phyloP scores from a whole-genome alignment of 2,888 invertebrate species.

The Drosophila bunnanda region DNA sequence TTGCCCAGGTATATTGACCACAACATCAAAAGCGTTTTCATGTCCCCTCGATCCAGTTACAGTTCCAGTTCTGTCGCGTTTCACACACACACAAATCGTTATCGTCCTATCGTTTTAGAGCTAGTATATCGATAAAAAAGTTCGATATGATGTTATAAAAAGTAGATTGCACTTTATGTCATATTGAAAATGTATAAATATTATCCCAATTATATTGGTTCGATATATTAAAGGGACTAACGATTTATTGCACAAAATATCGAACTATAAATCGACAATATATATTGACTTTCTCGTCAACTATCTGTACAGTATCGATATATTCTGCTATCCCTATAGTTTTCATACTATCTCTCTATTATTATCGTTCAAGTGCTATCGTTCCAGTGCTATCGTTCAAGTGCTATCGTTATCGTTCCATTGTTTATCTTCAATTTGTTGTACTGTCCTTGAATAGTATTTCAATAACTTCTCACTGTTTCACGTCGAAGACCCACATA shows the following conservation, averaged over 20 bases:
- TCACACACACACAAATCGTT: slow-evolving; percentile 23
- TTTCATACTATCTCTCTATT: not conserved
- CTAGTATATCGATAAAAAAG: not conserved
- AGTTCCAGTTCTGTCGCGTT: slow-evolving; percentile 22
- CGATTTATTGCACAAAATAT: not conserved
- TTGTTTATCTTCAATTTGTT: slow-evolving; percentile 5
- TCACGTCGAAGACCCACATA: slow-evolving; percentile 36
- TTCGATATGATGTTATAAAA: not conserved
- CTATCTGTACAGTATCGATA: not conserved
- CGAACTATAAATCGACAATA: not conserved
- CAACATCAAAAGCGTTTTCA: slow-evolving; percentile 20
- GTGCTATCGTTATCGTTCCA: slow-evolving; percentile 15
- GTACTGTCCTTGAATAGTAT: not conserved
- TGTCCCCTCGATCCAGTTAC: slow-evolving; percentile 6
- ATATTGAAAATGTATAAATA: not conserved
- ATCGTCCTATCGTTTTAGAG: slow-evolving; percentile 16
- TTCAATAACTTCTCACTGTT: not conserved
- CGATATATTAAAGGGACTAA: not conserved
- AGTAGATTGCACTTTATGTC: not conserved
- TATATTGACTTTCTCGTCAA: not conserved
- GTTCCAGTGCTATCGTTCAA: slow-evolving; percentile 14
- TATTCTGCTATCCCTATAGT: not conserved
- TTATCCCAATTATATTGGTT: not conserved
- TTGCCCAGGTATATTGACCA: slow-evolving; percentile 58
- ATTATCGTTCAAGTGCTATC: slow-evolving; percentile 13